These are phyloP conservation scores for Macrobrachium rosenbergii DNA, from an alignment of 1,140 invertebrate species.

Conservation along the genomic window DNA sequence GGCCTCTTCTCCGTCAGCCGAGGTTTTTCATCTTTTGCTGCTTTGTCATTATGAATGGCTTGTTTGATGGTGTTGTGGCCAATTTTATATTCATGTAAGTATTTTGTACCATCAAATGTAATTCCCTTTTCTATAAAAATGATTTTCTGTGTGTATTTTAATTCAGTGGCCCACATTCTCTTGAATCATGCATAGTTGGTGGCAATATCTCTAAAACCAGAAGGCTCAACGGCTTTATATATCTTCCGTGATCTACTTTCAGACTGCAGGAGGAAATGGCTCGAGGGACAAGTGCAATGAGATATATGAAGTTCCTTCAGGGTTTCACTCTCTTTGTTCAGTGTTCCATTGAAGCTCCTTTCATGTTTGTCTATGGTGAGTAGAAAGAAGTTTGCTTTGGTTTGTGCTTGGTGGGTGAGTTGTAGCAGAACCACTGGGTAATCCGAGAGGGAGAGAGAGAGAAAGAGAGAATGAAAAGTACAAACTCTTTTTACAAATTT, in stretches of 20 bases:
- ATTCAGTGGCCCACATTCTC: neutral
- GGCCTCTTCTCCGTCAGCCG: constrained; percentile 29
- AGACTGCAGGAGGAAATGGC: constrained; percentile 54
- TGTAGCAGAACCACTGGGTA: no score
- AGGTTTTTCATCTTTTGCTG: constrained; percentile 47
- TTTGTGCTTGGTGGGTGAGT: no score
- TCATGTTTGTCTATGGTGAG: constrained; percentile 55
- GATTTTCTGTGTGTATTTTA: neutral
- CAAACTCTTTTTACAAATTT: neutral
- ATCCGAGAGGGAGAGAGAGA: no score
- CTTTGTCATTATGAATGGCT: constrained; percentile 43
- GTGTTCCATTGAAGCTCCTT: constrained; percentile 39
- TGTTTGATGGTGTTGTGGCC: constrained; percentile 26
- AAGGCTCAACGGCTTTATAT: no score
- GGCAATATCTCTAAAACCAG: neutral
- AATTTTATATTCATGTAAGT: constrained; percentile 45
- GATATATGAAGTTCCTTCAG: constrained; percentile 45
- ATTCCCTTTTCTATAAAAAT: no score
- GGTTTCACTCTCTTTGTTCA: constrained; percentile 49
- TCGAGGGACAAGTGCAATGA: neutral
- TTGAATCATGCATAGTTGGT: neutral
- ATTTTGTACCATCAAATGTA: no score
- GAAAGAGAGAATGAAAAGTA: neutral
- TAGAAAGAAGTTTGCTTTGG: neutral
- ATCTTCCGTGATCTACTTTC: neutral